These are phyloP conservation scores for Ammodramus savannarum DNA, from an alignment of 2,113 vertebrate species.

Conservation along the genomic window DNA sequence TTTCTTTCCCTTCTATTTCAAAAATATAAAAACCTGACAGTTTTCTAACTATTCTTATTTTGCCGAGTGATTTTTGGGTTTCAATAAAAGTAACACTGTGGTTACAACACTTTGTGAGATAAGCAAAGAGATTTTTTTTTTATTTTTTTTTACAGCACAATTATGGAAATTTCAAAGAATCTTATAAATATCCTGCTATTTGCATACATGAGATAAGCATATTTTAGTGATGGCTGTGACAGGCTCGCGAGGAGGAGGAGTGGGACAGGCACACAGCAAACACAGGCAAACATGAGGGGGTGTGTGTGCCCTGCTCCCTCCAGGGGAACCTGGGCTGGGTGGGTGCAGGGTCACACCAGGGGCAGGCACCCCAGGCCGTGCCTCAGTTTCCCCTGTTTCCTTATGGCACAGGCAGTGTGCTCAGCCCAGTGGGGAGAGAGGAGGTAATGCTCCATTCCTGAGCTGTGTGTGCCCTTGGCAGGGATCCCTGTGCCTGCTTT, in stretches of 20 bases:
- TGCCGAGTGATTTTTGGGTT: constrained; percentile 51
- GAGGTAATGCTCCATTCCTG: not conserved
- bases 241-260: constrained; percentile 37
- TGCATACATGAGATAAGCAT: constrained; percentile 62
- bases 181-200: constrained; percentile 60
- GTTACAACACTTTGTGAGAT: constrained; percentile 57
- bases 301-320: not conserved
- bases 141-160: constrained; percentile 40
- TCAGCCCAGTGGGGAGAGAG: not conserved
- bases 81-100: constrained; percentile 61
- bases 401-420: not conserved
- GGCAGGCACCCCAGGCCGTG: not conserved
- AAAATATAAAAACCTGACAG: not conserved
- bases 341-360: rapidly evolving
- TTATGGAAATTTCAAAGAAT: constrained; percentile 65
- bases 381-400: not conserved
- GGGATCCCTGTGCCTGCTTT: not conserved
- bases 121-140: constrained; percentile 47
- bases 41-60: constrained; percentile 52
- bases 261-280: constrained; percentile 4
- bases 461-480: not conserved
- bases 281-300: not conserved
- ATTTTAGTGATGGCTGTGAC: constrained; percentile 46
- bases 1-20: constrained; percentile 29
- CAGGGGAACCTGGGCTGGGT: not conserved